phyloP scores from a whole-genome alignment of 1,140 invertebrate species.

The Caenorhabditis remanei region DNA sequence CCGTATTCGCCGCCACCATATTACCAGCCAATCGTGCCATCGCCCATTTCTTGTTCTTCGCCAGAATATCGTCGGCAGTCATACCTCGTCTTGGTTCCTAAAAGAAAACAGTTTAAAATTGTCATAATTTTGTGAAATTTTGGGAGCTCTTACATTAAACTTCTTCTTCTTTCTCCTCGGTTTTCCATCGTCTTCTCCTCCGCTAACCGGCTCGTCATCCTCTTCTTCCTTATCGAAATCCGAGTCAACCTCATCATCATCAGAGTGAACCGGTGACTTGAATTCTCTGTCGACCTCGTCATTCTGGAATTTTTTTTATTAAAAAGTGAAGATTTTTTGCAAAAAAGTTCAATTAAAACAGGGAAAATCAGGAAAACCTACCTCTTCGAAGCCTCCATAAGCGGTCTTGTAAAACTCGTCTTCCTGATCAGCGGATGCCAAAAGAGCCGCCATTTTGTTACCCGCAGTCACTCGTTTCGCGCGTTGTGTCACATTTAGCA shows the following conservation, averaged over 20 bases:
- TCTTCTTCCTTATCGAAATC: slow-evolving; percentile 71
- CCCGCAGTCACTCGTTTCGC: slow-evolving; percentile 68
- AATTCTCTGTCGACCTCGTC: slow-evolving; percentile 69
- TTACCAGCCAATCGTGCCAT: slow-evolving; percentile 67
- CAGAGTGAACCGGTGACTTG: slow-evolving; percentile 65
- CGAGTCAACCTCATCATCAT: slow-evolving; percentile 69
- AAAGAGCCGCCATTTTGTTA: slow-evolving; percentile 68
- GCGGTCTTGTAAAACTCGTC: slow-evolving; percentile 71
- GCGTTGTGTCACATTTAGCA: slow-evolving; percentile 48
- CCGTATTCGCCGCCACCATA: slow-evolving; percentile 66
- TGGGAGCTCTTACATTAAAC: slow-evolving; percentile 10
- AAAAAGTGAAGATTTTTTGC: too few species aligned
- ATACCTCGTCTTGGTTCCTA: slow-evolving; percentile 48
- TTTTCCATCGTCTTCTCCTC: slow-evolving; percentile 58
- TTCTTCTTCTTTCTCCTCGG: slow-evolving; percentile 58
- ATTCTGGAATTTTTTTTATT: slow-evolving; percentile 66
- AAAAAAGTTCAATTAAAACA: neutral
- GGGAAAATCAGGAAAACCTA: slow-evolving; percentile 20
- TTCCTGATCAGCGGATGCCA: slow-evolving; percentile 62
- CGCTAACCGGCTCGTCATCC: slow-evolving; percentile 66
- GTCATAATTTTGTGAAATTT: too few species aligned
- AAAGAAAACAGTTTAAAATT: neutral
- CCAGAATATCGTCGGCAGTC: slow-evolving; percentile 61
- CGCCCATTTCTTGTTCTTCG: slow-evolving; percentile 70
- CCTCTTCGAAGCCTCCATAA: slow-evolving; percentile 72